Evolutionary conservation across 2,113 vertebrate species (phyloP).

Genomic region (Megaleporinus macrocephalus): DNA sequence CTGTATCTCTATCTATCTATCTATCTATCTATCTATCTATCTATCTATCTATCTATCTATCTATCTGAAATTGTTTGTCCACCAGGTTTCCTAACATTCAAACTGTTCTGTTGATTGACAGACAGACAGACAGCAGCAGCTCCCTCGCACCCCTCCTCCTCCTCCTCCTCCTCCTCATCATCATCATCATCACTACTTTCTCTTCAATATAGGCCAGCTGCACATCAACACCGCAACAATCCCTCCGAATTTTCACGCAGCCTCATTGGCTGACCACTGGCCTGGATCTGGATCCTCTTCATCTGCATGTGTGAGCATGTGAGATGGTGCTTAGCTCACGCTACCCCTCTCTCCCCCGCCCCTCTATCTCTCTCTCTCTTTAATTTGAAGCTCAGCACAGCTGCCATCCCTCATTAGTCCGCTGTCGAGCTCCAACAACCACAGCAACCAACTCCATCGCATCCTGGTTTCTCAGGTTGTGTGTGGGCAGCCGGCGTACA

Average conservation of each 20-base stretch:
- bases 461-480: background rate
- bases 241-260: slow-evolving; percentile 57
- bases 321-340: slow-evolving; percentile 65
- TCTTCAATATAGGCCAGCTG: slow-evolving; percentile 77
- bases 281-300: slow-evolving; percentile 57
- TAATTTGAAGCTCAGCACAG: background rate
- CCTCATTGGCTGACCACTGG: slow-evolving; percentile 53
- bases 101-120: background rate
- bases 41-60: background rate
- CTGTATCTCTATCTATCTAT: background rate
- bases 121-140: background rate
- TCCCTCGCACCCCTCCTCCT: background rate
- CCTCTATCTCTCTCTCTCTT: background rate
- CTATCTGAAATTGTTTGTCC: background rate
- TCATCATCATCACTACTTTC: background rate
- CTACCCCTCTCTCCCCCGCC: background rate
- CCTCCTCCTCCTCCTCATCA: background rate
- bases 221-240: slow-evolving; percentile 70
- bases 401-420: slow-evolving; percentile 10
- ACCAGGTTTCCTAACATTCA: slow-evolving; percentile 24
- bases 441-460: background rate
- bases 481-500: slow-evolving; percentile 22
- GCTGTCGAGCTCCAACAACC: background rate
- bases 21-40: background rate
- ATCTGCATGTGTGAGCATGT: slow-evolving; percentile 64